Base-by-base conservation (phyloP, 2,888 invertebrate genomes). In the Mimas tiliae region DNA sequence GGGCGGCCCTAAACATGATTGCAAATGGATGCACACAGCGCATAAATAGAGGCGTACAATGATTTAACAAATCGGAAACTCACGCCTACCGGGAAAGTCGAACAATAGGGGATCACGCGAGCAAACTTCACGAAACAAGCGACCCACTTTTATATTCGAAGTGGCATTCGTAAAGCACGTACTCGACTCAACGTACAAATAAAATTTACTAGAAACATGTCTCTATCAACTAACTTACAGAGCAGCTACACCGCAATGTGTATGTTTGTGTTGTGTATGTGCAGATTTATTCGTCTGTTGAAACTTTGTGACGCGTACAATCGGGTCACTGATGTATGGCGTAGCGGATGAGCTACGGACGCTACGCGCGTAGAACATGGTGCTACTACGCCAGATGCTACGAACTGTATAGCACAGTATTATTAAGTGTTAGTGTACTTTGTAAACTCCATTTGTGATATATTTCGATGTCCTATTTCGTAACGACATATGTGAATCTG, bases 271-370 rank as follows among this genome's bases (percentile, higher is more conserved):
- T 45, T 11, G 0, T 11, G 45, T 45, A 45, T 58, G 58, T 38
- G 8, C 38, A 21, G 58, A 58, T 58, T 58, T 58, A 42, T 58
- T 58, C 42, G 12, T 42, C 58, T 11, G 34, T 38, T 16, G 16
- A 58, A 58, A 58, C 42, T 58, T 58, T 42, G 42, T 58, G 38
- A 38, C 55, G 55, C 55, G 53, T 55, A 55, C 55, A 58, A 42
- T 58, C 42, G 38, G 58, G 19, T 9, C 19, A 58, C 58, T 58
- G 58, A 58, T 58, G 16, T 58, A 58, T 11, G 42, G 42, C 58
- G 58, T 58, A 58, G 58, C 42, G 58, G 42, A 38, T 58, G 42
- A 12, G 58, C 58, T 58, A 42, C 42, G 58, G 19, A 19, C 19
- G 58, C 58, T 58, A 58, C 58, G 58, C 19, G 58, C 58, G 58